Base-by-base conservation (phyloP, 2,113 vertebrate species). In the Dipodomys spectabilis region DNA sequence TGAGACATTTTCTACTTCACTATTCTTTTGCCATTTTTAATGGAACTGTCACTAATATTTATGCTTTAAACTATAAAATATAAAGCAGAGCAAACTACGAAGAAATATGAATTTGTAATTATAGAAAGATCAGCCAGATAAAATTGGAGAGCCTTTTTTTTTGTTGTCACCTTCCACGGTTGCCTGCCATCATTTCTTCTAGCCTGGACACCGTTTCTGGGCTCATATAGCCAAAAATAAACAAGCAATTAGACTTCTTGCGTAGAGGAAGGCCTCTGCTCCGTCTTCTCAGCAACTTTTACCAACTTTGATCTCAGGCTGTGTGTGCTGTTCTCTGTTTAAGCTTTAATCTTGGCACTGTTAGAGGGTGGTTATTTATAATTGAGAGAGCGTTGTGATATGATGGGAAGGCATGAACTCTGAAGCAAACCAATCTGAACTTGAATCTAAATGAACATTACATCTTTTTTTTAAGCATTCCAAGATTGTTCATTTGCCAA, bases 1-100 rank as follows among this genome's bases (percentile, higher is more conserved):
- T n/a, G 73, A 92, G 28, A 69, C 10, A 68, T n/a, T 83, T 69
- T 83, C 68, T 30, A 71, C 25, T 91, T 32, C 44, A 2, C 28
- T 57, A 39, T 67, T 30, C 32, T 67, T 77, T 93, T 75, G 62
- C 13, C 28, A 27, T 39, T 85, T 94, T 94, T 64, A 74, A 87
- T 60, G 8, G 67, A 62, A 19, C 35, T 72, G 12, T 53, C 79
- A 45, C 30, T 80, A 82, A 28, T 28, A 62, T 82, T 57, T 67
- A 64, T 44, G 39, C 25, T 75, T 86, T 45, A 45, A 83, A 16
- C 3, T 18, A 6, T 71, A 45, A 94, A 74, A 65, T 84, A 53
- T 32, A 86, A 35, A 80, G 86, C 44, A 94, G 77, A 77, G 44
- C 1, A 81, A 90, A 80, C 49, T 44, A 78, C 25, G n/a, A 79